These are phyloP conservation scores for Gasteruption jaculator DNA, from an alignment of 2,888 invertebrate species.

Conservation along the genomic window DNA sequence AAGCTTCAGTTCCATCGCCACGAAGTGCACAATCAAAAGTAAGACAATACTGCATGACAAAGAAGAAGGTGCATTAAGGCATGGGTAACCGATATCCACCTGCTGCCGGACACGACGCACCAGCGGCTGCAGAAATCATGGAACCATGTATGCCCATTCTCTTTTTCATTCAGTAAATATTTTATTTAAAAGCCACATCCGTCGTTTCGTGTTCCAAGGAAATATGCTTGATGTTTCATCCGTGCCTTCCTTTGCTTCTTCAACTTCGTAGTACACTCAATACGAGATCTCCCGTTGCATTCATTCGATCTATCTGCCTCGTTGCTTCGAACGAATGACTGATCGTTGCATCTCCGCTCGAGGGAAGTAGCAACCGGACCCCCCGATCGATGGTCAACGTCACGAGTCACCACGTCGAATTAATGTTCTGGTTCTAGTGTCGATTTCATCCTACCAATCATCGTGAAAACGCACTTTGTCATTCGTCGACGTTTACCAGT, in stretches of 20 bases:
- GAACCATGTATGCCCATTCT: slow-evolving; percentile 27
- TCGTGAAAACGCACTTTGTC: slow-evolving; percentile 39
- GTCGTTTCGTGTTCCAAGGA: slow-evolving; percentile 35
- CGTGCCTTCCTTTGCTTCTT: too few species aligned
- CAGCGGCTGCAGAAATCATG: slow-evolving; percentile 32
- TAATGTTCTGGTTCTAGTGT: slow-evolving; percentile 43
- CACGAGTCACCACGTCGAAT: slow-evolving; percentile 45
- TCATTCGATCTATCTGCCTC: slow-evolving; percentile 21
- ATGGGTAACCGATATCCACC: slow-evolving; percentile 41
- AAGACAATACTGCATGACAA: slow-evolving; percentile 47
- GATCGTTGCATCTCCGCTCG: slow-evolving; percentile 21
- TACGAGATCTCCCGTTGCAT: too few species aligned
- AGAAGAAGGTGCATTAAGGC: slow-evolving; percentile 3
- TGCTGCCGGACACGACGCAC: slow-evolving; percentile 16
- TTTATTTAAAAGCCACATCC: slow-evolving; percentile 37
- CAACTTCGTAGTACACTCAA: too few species aligned
- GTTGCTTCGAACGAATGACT: slow-evolving; percentile 26
- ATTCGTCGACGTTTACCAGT: slow-evolving; percentile 26
- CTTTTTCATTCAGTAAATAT: slow-evolving; percentile 38
- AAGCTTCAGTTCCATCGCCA: too few species aligned
- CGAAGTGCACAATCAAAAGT: slow-evolving; percentile 39
- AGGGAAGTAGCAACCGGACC: slow-evolving; percentile 8
- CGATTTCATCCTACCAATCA: slow-evolving; percentile 40
- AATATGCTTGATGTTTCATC: too few species aligned
- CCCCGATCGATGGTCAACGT: slow-evolving; percentile 47